Evolutionary conservation across 2,888 invertebrate species (phyloP).

Genomic region (Catocala sponsa): DNA sequence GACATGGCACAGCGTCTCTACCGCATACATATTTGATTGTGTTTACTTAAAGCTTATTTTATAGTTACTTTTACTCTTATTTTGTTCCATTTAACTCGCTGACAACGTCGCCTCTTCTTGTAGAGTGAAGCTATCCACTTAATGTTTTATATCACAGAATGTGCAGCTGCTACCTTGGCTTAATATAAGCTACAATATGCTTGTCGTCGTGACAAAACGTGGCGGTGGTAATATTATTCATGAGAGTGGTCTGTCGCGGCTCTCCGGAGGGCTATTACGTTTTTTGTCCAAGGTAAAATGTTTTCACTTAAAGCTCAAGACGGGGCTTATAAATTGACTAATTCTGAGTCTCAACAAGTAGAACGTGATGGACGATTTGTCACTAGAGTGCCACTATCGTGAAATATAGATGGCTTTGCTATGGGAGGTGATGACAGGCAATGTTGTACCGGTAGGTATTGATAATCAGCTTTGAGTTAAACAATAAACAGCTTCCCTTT

Average conservation of each 20-base stretch:
- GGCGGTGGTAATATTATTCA: slow-evolving; percentile 17
- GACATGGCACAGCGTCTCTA: slow-evolving; percentile 6
- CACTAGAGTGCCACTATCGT: background rate
- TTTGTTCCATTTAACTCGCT: slow-evolving; percentile 18
- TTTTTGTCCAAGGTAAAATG: slow-evolving; percentile 12
- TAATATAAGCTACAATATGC: background rate
- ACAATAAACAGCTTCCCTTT: no score
- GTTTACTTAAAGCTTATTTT: slow-evolving; percentile 34
- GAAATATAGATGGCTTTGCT: no score
- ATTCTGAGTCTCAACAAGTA: slow-evolving; percentile 16
- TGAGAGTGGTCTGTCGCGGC: slow-evolving; percentile 9
- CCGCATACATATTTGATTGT: slow-evolving; percentile 39
- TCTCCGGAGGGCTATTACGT: slow-evolving; percentile 3
- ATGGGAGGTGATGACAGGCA: no score
- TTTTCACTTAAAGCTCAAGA: slow-evolving; percentile 11
- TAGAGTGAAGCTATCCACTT: slow-evolving; percentile 11
- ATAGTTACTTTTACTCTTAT: slow-evolving; percentile 28
- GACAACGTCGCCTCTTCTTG: slow-evolving; percentile 10
- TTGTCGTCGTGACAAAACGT: background rate
- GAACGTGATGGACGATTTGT: background rate
- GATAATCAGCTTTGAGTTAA: no score
- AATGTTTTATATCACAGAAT: background rate
- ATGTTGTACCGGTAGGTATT: no score
- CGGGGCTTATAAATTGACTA: slow-evolving; percentile 11
- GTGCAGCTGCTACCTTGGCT: background rate